Percentiles rank a stretch among this genome's conserved stretches.
These are phyloP conservation scores for Piprites chloris DNA, from an alignment of 2,113 vertebrate species.

Conservation along the genomic window DNA sequence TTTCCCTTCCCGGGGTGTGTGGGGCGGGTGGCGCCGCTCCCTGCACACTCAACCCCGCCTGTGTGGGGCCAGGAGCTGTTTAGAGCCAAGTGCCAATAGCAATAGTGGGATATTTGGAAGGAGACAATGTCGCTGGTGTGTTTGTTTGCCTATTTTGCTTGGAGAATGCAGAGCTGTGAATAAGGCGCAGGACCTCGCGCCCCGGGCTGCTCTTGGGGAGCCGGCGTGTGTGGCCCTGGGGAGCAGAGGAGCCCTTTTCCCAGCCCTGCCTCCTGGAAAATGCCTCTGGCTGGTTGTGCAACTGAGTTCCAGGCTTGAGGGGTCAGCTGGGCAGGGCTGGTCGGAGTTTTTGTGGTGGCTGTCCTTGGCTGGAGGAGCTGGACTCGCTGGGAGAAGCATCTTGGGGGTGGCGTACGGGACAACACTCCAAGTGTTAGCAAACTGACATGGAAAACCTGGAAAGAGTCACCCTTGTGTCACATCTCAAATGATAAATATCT, in stretches of 20 bases:
- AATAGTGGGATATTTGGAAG: neutral
- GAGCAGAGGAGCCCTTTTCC: neutral
- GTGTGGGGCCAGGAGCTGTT: neutral
- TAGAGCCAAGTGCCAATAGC: neutral
- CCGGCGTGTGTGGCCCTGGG: fast-evolving
- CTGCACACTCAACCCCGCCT: neutral
- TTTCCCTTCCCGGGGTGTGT: neutral
- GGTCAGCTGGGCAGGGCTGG: neutral
- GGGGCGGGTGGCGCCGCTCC: neutral
- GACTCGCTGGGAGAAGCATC: fast-evolving
- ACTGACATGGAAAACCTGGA: neutral
- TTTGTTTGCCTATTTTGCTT: neutral
- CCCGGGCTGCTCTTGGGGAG: fast-evolving
- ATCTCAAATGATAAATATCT: neutral
- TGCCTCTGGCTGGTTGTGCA: fast-evolving
- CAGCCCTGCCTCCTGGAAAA: neutral
- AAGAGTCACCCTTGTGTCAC: neutral
- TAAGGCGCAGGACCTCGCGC: neutral
- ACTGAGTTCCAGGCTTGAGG: neutral
- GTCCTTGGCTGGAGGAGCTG: neutral
- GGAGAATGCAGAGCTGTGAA: neutral
- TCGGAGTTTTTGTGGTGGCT: neutral
- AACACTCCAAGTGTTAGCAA: neutral
- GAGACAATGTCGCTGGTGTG: neutral
- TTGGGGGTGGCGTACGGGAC: neutral